phyloP scores from a whole-genome alignment of 2,888 invertebrate species.

The Heliconius charithonia region DNA sequence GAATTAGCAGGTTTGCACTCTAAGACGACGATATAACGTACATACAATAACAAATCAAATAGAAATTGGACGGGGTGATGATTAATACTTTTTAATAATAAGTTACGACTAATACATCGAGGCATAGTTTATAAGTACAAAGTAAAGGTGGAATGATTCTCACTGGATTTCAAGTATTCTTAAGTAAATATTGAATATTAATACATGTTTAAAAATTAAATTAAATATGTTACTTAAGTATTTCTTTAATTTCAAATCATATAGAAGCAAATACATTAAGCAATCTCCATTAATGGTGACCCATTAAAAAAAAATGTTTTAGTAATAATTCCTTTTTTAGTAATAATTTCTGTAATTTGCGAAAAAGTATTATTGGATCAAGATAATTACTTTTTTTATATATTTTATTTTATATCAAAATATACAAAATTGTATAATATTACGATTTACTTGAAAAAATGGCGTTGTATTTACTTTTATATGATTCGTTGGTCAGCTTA shows the following conservation, averaged over 20 bases:
- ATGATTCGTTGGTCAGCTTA: no score
- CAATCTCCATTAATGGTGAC: no score
- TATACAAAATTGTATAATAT: no score
- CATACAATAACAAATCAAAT: neutral
- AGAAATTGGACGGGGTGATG: slow-evolving; percentile 45
- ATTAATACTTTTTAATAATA: slow-evolving; percentile 25
- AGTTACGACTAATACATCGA: neutral
- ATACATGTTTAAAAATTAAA: neutral
- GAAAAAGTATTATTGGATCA: neutral
- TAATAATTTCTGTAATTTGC: no score
- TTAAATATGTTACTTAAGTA: neutral
- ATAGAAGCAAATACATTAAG: neutral
- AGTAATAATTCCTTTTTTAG: no score
- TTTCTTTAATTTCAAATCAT: neutral
- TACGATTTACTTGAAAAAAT: no score
- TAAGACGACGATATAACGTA: neutral
- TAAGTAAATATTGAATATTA: neutral
- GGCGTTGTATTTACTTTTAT: no score
- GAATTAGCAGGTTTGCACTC: no score
- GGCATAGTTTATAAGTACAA: slow-evolving; percentile 1
- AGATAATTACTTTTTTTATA: no score
- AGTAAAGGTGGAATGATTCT: slow-evolving; percentile 42
- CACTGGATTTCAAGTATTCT: slow-evolving; percentile 34
- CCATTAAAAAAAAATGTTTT: no score
- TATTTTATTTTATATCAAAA: no score